Evolutionary conservation across 2,888 invertebrate species (phyloP), one percentile per base, ranked within the genome.

Genomic region (Macrosiphum euphorbiae): DNA sequence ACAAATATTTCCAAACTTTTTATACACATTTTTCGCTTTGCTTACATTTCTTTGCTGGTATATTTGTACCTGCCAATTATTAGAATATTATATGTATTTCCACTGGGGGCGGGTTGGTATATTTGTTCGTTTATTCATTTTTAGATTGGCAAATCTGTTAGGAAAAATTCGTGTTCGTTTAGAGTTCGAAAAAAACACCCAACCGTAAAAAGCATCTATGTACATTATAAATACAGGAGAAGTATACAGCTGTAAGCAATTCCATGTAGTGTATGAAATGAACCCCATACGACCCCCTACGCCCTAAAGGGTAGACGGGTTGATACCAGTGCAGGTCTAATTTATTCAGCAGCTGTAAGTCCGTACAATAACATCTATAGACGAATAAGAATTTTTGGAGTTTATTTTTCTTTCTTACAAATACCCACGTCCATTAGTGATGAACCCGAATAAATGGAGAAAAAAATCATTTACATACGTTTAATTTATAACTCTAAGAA

Each of bases 301-400:
- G 35, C 41, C 52, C 35, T 50, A 1, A 87, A 92, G 87, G 86
- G 87, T 92, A 58, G 58, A 50, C 58, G 61, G 28, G 47, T 41
- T 61, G 87, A 52, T 91, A 50, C 85, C 52, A 91, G 90, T 61
- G 44, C 44, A 3, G 35, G 92, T 92, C 28, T 92, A 92, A 92
- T 92, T 92, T 92, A 92, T 92, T 88, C 92, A 88, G 84, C 44
- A 92, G 92, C 88, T 92, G 67, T 50, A 88, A 86, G 50, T 67
- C 58, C 47, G 50, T 61, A 44, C 50, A 67, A 35, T 78, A 88
- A 35, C 44, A 87, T 88, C 67, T 88, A 58, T 26, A 44, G 67
- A 67, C 92, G 28, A 55, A n/a, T 93, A 55, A 26, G 44, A 58
- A 47, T 84, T 55, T 52, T 61, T 11, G 20, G n/a, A 35, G 26